These are phyloP conservation scores for Zaprionus kolodkinae DNA, from an alignment of 1,140 invertebrate species.

Conservation along the genomic window DNA sequence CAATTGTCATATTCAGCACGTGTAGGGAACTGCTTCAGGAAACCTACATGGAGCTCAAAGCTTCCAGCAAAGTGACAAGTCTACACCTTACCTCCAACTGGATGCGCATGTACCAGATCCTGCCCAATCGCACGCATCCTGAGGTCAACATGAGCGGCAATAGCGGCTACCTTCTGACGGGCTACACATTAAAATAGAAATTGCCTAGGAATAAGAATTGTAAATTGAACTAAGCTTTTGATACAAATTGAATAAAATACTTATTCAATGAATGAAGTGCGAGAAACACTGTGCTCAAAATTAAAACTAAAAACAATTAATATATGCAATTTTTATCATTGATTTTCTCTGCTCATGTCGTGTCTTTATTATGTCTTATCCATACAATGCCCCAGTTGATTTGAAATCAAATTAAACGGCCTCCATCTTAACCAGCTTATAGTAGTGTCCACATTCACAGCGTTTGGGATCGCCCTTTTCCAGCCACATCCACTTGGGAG, in stretches of 20 bases:
- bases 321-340: constrained; percentile 60
- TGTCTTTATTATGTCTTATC: neutral
- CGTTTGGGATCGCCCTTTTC: constrained; percentile 93
- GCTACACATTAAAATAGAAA: constrained; percentile 85
- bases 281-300: too few relatives aligned
- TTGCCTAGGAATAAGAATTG: neutral
- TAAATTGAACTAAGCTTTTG: neutral
- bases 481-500: constrained; percentile 96
- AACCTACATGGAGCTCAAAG: constrained; percentile 91
- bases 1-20: constrained; percentile 93
- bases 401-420: constrained; percentile 85
- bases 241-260: constrained; percentile 1
- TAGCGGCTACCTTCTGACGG: constrained; percentile 91
- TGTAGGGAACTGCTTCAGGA: constrained; percentile 93
- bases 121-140: constrained; percentile 93
- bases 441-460: constrained; percentile 98
- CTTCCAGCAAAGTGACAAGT: constrained; percentile 88
- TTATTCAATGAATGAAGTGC: too few relatives aligned
- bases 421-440: constrained; percentile 91
- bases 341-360: neutral
- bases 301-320: constrained; percentile 14
- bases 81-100: constrained; percentile 93
- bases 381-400: constrained; percentile 35
- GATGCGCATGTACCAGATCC: constrained; percentile 94
- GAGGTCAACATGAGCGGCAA: constrained; percentile 90